phyloP scores from a whole-genome alignment of 2,888 invertebrate species.

The Cheilosia grossa region DNA sequence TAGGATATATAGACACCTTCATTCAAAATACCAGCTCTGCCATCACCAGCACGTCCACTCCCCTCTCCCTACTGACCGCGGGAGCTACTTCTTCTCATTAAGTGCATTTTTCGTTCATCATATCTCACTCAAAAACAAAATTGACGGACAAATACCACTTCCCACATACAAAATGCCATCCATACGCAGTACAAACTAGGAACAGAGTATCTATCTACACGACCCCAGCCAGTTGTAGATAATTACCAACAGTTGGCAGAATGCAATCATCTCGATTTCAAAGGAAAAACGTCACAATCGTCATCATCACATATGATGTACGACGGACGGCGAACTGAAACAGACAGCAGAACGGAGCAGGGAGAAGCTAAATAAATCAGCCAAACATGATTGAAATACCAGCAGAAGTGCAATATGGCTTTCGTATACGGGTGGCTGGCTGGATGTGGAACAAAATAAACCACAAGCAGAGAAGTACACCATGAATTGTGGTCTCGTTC shows the following conservation, averaged over 20 bases:
- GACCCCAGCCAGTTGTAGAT: constrained; percentile 59
- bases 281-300: constrained; percentile 74
- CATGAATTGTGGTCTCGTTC: constrained; percentile 2
- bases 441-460: not conserved
- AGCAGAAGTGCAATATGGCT: constrained; percentile 67
- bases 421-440: constrained; percentile 49
- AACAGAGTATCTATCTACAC: constrained; percentile 38
- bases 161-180: constrained; percentile 7
- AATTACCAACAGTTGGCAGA: constrained; percentile 74
- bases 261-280: constrained; percentile 74
- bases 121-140: constrained; percentile 33
- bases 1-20: too few relatives aligned
- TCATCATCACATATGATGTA: constrained; percentile 66
- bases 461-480: constrained; percentile 1
- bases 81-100: constrained; percentile 21
- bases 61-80: not conserved
- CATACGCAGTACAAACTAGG: constrained; percentile 24
- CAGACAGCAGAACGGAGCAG: constrained; percentile 22
- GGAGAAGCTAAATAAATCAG: constrained; percentile 61
- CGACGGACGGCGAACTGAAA: constrained; percentile 15
- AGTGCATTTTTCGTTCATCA: constrained; percentile 19
- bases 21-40: not conserved
- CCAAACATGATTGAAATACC: constrained; percentile 68
- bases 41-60: not conserved
- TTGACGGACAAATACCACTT: constrained; percentile 33